Percentiles rank a stretch among this genome's conserved stretches.
phyloP scores from a whole-genome alignment of 2,797 vertebrate genomes.

The Protosalanx chinensis region DNA sequence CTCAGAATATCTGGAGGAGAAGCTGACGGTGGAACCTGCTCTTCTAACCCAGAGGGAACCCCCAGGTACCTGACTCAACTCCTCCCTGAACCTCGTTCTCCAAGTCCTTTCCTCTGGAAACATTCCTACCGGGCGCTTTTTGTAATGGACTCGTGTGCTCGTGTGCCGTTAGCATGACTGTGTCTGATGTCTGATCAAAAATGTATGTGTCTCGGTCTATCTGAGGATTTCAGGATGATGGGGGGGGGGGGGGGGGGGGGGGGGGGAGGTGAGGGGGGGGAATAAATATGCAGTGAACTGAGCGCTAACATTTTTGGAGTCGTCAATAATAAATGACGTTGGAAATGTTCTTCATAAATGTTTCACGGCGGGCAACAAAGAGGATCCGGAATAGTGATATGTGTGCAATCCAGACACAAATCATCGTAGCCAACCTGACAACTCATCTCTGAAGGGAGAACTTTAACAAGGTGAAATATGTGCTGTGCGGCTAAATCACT shows the following conservation, averaged over 20 bases:
- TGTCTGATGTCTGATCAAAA: slow-evolving; percentile 56
- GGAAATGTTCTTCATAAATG: slow-evolving; percentile 65
- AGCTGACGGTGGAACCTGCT: slow-evolving; percentile 26
- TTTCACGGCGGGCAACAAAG: slow-evolving; percentile 59
- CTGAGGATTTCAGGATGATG: slow-evolving; percentile 51
- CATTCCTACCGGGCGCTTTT: slow-evolving; percentile 38
- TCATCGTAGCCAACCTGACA: slow-evolving; percentile 32
- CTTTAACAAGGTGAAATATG: slow-evolving; percentile 33
- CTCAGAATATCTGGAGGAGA: slow-evolving; percentile 23
- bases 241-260: too few species aligned
- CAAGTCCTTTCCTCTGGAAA: slow-evolving; percentile 44
- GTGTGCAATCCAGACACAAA: slow-evolving; percentile 51
- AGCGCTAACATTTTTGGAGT: slow-evolving; percentile 61
- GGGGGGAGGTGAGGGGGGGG: slow-evolving; percentile 37
- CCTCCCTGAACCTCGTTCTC: slow-evolving; percentile 41
- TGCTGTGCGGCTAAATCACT: slow-evolving; percentile 36
- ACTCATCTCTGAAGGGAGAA: slow-evolving; percentile 38
- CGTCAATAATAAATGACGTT: slow-evolving; percentile 62
- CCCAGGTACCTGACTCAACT: slow-evolving; percentile 29
- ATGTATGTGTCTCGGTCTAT: slow-evolving; percentile 54
- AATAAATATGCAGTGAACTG: slow-evolving; percentile 63
- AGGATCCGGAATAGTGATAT: slow-evolving; percentile 52
- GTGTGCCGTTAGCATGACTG: slow-evolving; percentile 28
- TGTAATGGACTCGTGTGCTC: slow-evolving; percentile 41
- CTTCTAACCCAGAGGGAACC: slow-evolving; percentile 19